Evolutionary conservation across 2,113 vertebrate species (phyloP).

Genomic region (Istiophorus platypterus): DNA sequence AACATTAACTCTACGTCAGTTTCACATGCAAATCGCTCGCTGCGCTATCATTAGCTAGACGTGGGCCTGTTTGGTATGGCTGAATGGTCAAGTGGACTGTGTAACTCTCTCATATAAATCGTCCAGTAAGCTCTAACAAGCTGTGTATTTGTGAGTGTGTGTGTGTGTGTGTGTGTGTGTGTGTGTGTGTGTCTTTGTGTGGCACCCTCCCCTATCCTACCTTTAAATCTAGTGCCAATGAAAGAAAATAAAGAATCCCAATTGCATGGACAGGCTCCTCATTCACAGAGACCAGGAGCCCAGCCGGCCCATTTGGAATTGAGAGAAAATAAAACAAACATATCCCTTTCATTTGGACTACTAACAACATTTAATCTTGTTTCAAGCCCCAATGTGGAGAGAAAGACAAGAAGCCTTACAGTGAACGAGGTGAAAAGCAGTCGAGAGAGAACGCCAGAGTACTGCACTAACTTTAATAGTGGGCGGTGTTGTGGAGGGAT

Average conservation of each 20-base stretch:
- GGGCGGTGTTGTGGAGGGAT: conserved; percentile 75
- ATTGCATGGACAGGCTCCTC: conserved; percentile 83
- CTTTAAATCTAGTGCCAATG: conserved; percentile 23
- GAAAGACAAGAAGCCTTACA: conserved; percentile 81
- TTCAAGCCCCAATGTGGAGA: conserved; percentile 98
- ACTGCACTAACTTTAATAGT: conserved; percentile 87
- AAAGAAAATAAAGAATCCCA: conserved; percentile 70
- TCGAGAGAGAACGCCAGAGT: conserved; percentile 87
- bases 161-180: conserved; percentile 9
- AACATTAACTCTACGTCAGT: conserved; percentile 46
- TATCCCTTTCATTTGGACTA: conserved; percentile 60
- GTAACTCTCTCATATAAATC: not conserved
- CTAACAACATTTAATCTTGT: conserved; percentile 77
- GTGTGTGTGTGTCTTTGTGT: conserved; percentile 10
- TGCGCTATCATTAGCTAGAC: conserved; percentile 43
- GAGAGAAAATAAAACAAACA: conserved; percentile 58
- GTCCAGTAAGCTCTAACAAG: conserved; percentile 13
- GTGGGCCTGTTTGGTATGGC: conserved; percentile 37
- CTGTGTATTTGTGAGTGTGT: conserved; percentile 2
- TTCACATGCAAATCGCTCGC: conserved; percentile 51
- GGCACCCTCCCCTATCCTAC: conserved; percentile 40
- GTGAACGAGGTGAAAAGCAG: conserved; percentile 85
- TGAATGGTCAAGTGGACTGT: conserved; percentile 22
- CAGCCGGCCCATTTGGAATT: conserved; percentile 74
- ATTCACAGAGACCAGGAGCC: conserved; percentile 83